Evolutionary conservation across 2,888 invertebrate genomes (phyloP), one percentile per base, ranked within the genome.

Genomic region (Himalopsyche tibetana): DNA sequence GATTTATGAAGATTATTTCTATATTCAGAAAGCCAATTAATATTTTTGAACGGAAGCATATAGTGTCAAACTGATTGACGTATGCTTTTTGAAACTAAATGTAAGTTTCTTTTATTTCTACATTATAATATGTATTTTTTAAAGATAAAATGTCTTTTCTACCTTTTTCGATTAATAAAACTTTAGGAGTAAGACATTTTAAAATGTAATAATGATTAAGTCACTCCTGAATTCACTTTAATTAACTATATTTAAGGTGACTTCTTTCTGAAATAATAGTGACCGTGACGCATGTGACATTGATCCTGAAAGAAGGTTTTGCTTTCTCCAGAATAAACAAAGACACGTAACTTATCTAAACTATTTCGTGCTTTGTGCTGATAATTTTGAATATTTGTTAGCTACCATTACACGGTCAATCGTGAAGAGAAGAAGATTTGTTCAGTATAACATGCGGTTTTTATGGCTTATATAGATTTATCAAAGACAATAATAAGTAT

Each of bases 1-100:
- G 63, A 63, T 63, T 63, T 9, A 63, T 63, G 63, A 63, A 56
- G 56, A n/a, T 56, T 55, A 17, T 63, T 63, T 63, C 19, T 63
- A 19, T 63, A 63, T 63, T 19, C 19, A 63, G 19, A 63, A 63
- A 42, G 6, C 63, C 63, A 63, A 63, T 63, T 63, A 19, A 28
- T 63, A 63, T 63, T 63, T 63, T 63, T 51, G 51, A 51, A 51
- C 15, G 12, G 15, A 15, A 3, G 8, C 51, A 51, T 15, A 51
- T 15, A 51, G 51, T 15, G 8, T 51, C 51, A 51, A 51, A 51
- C 51, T 51, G 51, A 51, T 51, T 51, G 51, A 51, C 51, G 15
- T 5, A 15, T 3, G 15, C 6, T 2, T 45, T 8, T 45, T 9
- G 9, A 45, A 45, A 45, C 45, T 45, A 45, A 45, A 45, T 11